Percentiles rank a stretch among this genome's conserved stretches.
Conservation (phyloP, 2,888 invertebrate genomes). For the Agriopis marginaria region DNA sequence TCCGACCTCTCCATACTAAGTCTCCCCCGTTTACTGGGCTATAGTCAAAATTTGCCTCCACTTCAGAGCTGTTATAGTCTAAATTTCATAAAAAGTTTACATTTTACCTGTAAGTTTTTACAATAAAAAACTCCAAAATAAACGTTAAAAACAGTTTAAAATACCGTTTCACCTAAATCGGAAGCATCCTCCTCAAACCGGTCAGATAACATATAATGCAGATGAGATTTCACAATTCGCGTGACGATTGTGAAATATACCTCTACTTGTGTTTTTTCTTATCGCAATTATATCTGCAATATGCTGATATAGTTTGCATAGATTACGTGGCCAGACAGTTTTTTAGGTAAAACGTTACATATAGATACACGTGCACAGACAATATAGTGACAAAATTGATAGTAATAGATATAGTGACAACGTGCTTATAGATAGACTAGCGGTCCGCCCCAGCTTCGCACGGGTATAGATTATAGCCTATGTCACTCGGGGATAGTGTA, state of each 20-base stretch:
- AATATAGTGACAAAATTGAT: too few relatives aligned
- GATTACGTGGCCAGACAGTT: conserved; percentile 8
- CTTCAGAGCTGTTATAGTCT: too few relatives aligned
- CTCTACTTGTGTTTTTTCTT: not conserved
- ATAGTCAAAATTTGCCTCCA: not conserved
- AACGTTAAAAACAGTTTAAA: too few relatives aligned
- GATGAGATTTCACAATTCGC: conserved; percentile 5
- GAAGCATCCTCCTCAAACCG: conserved; percentile 1
- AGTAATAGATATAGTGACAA: too few relatives aligned
- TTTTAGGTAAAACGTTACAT: not conserved
- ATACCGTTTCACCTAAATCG: not conserved
- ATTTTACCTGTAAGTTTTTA: not conserved
- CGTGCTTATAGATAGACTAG: too few relatives aligned
- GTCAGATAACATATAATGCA: not conserved
- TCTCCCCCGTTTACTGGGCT: too few relatives aligned
- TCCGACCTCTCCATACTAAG: too few relatives aligned
- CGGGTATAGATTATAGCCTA: too few relatives aligned
- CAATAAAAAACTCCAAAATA: not conserved
- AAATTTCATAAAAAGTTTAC: not conserved
- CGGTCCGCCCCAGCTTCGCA: too few relatives aligned
- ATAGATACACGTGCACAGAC: too few relatives aligned
- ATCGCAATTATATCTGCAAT: conserved; percentile 10
- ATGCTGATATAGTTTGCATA: not conserved
- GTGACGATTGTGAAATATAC: conserved; percentile 10
- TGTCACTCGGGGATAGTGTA: too few relatives aligned